These are phyloP conservation scores for Archilochus colubris DNA, from an alignment of 2,113 vertebrate species.

Conservation along the genomic window DNA sequence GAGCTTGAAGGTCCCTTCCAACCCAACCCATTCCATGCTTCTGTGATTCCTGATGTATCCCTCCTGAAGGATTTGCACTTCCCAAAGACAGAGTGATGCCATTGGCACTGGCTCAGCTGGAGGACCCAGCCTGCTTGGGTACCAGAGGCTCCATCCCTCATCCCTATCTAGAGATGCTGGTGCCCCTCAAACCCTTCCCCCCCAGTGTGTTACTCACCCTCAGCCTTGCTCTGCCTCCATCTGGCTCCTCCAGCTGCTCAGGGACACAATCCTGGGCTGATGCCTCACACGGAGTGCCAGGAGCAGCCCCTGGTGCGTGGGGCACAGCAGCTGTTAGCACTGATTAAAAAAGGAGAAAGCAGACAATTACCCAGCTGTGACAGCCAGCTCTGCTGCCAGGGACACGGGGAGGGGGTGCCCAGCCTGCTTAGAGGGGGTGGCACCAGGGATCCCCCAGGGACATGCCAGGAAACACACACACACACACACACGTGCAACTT, in stretches of 20 bases:
- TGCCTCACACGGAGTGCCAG: neutral
- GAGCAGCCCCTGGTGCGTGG: neutral
- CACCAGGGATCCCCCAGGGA: neutral
- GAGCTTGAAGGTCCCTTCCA: too few species aligned
- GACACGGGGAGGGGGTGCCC: fast-evolving
- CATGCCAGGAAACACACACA: fast-evolving
- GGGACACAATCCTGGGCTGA: neutral
- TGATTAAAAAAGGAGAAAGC: conserved; percentile 33
- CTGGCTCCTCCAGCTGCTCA: neutral
- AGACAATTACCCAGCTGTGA: neutral
- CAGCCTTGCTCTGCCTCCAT: neutral
- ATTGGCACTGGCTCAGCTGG: too few species aligned
- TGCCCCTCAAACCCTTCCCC: neutral
- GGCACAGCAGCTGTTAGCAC: conserved; percentile 34
- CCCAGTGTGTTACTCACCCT: neutral
- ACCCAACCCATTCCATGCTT: too few species aligned
- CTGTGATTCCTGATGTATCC: too few species aligned
- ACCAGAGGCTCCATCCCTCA: neutral
- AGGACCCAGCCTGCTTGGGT: neutral
- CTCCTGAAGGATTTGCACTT: too few species aligned
- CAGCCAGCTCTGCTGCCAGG: neutral
- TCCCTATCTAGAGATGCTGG: neutral
- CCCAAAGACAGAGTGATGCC: too few species aligned
- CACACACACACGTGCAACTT: fast-evolving
- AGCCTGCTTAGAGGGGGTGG: neutral